Percentiles rank a stretch among this genome's conserved stretches.
Conservation (phyloP, 2,888 invertebrate genomes). For the Cataglyphis albicans region DNA sequence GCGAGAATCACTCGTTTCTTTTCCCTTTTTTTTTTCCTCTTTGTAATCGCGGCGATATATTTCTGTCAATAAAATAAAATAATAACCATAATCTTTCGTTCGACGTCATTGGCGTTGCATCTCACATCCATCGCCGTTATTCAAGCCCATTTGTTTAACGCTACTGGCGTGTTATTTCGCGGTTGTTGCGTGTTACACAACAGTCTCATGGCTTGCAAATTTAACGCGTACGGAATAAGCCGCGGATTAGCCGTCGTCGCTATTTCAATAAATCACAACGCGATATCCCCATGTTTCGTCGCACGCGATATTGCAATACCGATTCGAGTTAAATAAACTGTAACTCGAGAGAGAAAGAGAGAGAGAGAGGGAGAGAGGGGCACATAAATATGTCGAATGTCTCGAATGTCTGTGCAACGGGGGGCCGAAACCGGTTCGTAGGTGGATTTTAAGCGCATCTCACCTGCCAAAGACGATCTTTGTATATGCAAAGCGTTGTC, state of each 20-base stretch:
- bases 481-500: neutral
- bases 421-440: constrained; percentile 35
- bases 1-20: constrained; percentile 14
- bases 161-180: constrained; percentile 41
- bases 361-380: neutral
- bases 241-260: constrained; percentile 31
- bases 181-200: constrained; percentile 27
- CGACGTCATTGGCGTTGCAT: constrained; percentile 33
- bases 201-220: constrained; percentile 26
- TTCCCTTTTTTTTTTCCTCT: neutral
- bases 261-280: constrained; percentile 40
- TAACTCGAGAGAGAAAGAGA: constrained; percentile 9
- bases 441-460: constrained; percentile 29
- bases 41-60: neutral
- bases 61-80: constrained; percentile 26
- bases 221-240: constrained; percentile 49
- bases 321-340: constrained; percentile 43
- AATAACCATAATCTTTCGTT: constrained; percentile 16
- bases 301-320: constrained; percentile 2
- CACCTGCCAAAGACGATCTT: constrained; percentile 35
- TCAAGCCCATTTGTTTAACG: constrained; percentile 46
- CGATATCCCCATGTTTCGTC: constrained; percentile 9
- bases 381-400: too few species aligned
- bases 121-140: constrained; percentile 39
- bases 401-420: neutral